Base-by-base conservation (phyloP, 2,797 vertebrate genomes). In the Mionectes olivaceus region DNA sequence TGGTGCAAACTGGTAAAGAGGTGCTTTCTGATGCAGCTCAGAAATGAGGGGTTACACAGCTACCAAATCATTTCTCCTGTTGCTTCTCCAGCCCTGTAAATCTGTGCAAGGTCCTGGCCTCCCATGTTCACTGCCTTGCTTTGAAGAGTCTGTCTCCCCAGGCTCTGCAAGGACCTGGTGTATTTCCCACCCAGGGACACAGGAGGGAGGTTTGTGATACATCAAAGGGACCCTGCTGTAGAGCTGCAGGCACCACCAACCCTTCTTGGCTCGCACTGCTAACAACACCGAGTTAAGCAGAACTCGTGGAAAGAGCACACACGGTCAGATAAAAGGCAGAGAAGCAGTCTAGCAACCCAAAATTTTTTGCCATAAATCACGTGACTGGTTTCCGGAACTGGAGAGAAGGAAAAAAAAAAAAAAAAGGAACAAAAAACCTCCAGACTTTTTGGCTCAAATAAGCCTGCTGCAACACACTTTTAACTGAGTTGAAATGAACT, bases 271-370 rank as follows among this genome's bases (percentile, higher is more conserved):
- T 75, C 13, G 3, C 35, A 7, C 28, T 69, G 22, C 33, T 69
- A 18, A 8, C 64, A 41, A 1, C 21, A 11, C 14, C 23, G 27
- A 32, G 55, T 25, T 44, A 56, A 71, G 39, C 35, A 86, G 25
- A 21, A 39, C 19, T 70, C 10, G 3, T 37, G 46, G 18, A 35
- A 79, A 41, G 16, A 59, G n/a, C 9, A 63, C 30, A 63, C 11
- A 7, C 11, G 30, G 28, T 3, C 5, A 4, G 41, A 59, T 0
- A 0, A 68, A 63, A 78, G 33, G n/a, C 2, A 2, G 23, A 70
- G 44, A 68, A 75, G 35, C 21, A 89, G 57, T 17, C 13, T 47
- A 59, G 28, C 28, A 79, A 35, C 3, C 7, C 35, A 39, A 25
- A 83, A 56, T 2, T 8, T 13, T 71, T 93, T 87, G 33, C 35